Evolutionary conservation across 2,113 vertebrate species (phyloP), one percentile per base, ranked within the genome.

Genomic region (Fukomys damarensis): DNA sequence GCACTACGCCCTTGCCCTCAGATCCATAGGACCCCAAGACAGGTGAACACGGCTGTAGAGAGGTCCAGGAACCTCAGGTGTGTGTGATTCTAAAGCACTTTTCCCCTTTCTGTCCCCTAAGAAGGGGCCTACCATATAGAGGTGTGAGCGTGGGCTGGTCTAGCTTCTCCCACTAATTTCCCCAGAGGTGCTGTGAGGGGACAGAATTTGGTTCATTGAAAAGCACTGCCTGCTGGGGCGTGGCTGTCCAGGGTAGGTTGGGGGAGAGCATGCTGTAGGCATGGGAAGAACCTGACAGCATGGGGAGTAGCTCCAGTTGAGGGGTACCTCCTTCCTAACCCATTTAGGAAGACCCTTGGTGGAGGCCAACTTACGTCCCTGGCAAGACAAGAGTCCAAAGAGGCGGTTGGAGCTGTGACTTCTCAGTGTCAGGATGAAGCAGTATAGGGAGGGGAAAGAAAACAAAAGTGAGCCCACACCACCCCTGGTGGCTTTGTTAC

Each of bases 401-500:
- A 91, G 70, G 74, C 5, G 49, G 56, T 5, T 12, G 8, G 56
- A 80, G 74, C 58, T 5, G 9, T 11, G 1, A 13, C 38, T 49
- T 86, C 56, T 26, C 20, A 19, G 30, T n/a, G 32, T 61, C 38
- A 65, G 59, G 43, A 26, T 41, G 32, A 43, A 80, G 32, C 70
- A 7, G 8, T 12, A 13, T 58, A 41, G 77, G 28, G 3, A 13
- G 38, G 24, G 43, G 68, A 41, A 30, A 35, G 41, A n/a, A 26
- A 35, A 58, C 1, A 0, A 1, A 41, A 19, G 46, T 5, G 54
- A 56, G 38, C 9, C 43, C 9, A n/a, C 4, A 0, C 38, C 26
- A 14, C 35, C 11, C 0, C 32, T 24, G 30, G 46, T 65, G 32
- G 74, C 72, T 10, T 0, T 17, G 30, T 52, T 32, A 38, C 24